Conservation (phyloP, 2,888 invertebrate species). For the Morpho achilles region DNA sequence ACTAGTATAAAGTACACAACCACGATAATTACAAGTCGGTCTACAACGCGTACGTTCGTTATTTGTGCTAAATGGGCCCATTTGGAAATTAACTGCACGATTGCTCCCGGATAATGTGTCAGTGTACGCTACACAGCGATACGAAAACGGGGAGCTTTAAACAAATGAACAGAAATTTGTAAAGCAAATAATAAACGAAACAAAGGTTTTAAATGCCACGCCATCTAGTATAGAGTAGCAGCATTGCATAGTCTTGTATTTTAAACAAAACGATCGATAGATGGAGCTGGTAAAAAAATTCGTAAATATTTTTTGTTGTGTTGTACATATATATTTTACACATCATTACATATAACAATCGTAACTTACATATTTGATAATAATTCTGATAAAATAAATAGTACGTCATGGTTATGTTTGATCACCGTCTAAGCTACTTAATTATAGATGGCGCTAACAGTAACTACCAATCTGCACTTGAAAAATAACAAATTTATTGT, state of each 20-base stretch:
- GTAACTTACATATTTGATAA: too few relatives aligned
- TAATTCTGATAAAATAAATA: neutral
- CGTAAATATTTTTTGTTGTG: too few relatives aligned
- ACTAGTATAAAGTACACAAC: conserved; percentile 37
- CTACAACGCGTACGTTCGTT: conserved; percentile 48
- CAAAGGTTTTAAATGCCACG: conserved; percentile 28
- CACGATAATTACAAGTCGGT: conserved; percentile 49
- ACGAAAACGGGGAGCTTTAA: conserved; percentile 43
- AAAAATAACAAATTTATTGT: too few relatives aligned
- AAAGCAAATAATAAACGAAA: conserved; percentile 1
- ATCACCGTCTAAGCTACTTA: neutral
- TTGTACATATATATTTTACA: too few relatives aligned
- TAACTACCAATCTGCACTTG: too few relatives aligned
- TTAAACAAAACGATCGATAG: too few relatives aligned
- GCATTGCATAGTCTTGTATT: conserved; percentile 24
- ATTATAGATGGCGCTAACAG: conserved; percentile 13
- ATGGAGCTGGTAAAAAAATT: neutral
- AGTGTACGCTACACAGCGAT: conserved; percentile 35
- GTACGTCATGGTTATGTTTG: neutral
- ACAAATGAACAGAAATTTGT: conserved; percentile 38
- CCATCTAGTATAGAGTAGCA: conserved; percentile 46
- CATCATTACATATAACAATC: too few relatives aligned
- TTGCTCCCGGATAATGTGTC: conserved; percentile 64
- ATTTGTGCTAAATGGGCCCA: conserved; percentile 68
- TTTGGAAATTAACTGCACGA: conserved; percentile 73